These are phyloP conservation scores for Labrus mixtus DNA, from an alignment of 2,113 vertebrate genomes.

Conservation along the genomic window DNA sequence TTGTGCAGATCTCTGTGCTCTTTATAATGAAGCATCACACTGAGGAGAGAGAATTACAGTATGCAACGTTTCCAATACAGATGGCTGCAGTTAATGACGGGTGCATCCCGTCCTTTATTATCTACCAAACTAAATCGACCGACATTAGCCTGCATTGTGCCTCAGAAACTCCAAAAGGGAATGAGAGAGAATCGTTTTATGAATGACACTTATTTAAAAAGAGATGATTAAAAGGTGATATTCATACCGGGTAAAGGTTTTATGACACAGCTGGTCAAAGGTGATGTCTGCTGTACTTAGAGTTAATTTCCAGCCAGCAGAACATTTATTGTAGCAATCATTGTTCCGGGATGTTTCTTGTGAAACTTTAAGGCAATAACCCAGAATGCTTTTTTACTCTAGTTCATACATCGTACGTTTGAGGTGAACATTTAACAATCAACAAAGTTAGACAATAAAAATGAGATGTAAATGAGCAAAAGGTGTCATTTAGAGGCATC, in stretches of 20 bases:
- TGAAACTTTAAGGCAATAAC: background rate
- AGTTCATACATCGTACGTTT: background rate
- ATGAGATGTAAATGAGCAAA: too few species aligned
- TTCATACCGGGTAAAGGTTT: background rate
- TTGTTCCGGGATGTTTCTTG: background rate
- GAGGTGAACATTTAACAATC: background rate
- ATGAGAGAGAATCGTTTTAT: background rate
- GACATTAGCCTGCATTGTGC: slow-evolving; percentile 8
- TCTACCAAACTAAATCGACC: background rate
- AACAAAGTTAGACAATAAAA: too few species aligned
- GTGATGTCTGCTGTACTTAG: background rate
- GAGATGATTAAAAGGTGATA: background rate
- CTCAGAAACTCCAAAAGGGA: background rate
- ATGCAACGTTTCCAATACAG: slow-evolving; percentile 19
- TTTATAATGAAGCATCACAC: slow-evolving; percentile 14
- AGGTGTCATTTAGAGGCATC: too few species aligned
- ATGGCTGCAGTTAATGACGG: slow-evolving; percentile 31
- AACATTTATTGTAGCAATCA: background rate
- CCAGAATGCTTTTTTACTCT: background rate
- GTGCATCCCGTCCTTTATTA: slow-evolving; percentile 1
- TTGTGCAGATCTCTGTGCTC: slow-evolving; percentile 4
- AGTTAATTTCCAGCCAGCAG: background rate
- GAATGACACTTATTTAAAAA: background rate
- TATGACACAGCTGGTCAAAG: slow-evolving; percentile 10
- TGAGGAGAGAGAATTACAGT: slow-evolving; percentile 21